A percentile compares a stretch with the other conserved stretches of the same genome.
Conservation (phyloP, 2,113 vertebrate species). For the Chrysemys picta region DNA sequence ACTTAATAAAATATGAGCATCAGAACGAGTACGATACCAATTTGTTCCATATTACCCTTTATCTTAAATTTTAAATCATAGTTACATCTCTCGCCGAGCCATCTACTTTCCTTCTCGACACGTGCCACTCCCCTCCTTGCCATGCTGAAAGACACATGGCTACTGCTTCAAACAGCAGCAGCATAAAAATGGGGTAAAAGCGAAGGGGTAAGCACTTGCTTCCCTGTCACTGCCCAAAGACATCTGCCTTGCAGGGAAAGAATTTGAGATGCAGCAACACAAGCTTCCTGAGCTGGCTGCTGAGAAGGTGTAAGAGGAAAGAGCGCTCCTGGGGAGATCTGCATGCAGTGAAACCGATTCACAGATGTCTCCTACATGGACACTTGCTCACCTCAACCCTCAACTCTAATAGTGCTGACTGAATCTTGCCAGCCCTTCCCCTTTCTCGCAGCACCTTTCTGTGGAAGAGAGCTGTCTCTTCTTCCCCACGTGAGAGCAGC, state of each 20-base stretch:
- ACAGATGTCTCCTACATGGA: neutral
- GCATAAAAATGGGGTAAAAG: neutral
- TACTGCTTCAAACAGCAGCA: neutral
- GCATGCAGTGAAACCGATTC: fast-evolving
- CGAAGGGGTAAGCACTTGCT: neutral
- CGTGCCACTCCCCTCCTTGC: fast-evolving
- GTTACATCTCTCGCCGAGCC: neutral
- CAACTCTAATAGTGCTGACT: neutral
- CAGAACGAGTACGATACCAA: neutral
- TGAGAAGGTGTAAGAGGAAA: neutral
- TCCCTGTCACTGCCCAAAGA: fast-evolving
- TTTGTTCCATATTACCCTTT: neutral
- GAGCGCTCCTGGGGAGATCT: fast-evolving
- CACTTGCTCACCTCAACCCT: fast-evolving
- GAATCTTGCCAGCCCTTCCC: neutral
- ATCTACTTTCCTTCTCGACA: neutral
- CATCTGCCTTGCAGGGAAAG: fast-evolving
- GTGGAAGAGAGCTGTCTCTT: neutral
- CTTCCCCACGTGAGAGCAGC: neutral
- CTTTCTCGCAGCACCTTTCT: neutral
- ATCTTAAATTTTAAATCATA: slow-evolving; percentile 11
- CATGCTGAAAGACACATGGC: neutral
- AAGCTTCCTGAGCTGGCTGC: neutral
- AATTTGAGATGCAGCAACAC: neutral
- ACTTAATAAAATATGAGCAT: neutral